Conservation (phyloP, 2,113 vertebrate species). For the Riparia riparia region DNA sequence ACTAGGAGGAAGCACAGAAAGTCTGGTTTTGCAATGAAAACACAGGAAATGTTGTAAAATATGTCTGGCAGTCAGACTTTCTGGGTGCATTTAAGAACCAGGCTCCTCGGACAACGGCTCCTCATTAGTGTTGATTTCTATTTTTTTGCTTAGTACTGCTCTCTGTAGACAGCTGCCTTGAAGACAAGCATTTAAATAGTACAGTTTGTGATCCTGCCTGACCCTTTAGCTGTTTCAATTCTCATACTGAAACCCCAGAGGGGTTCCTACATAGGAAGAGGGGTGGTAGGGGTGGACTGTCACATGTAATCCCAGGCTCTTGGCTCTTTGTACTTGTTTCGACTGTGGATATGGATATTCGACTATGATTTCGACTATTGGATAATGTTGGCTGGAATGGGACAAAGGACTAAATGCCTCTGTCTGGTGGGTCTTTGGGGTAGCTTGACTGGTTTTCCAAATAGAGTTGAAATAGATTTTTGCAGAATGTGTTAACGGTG, state of each 20-base stretch:
- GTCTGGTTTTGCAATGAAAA: not conserved
- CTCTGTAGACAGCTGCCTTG: not conserved
- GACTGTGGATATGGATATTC: too few species aligned
- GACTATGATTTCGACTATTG: too few species aligned
- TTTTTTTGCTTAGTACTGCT: not conserved
- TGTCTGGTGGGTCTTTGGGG: not conserved
- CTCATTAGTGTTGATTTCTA: fast-evolving
- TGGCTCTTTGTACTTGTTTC: not conserved
- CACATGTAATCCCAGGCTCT: not conserved
- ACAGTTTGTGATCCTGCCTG: not conserved
- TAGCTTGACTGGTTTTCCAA: not conserved
- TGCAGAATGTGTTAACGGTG: not conserved
- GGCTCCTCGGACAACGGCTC: not conserved
- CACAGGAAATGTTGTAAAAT: not conserved
- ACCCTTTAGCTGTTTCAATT: not conserved
- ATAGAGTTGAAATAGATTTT: not conserved
- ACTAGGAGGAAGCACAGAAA: not conserved
- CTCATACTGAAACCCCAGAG: not conserved
- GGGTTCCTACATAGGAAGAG: not conserved
- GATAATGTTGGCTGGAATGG: not conserved
- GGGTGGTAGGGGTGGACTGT: not conserved
- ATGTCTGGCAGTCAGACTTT: not conserved
- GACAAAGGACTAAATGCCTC: not conserved
- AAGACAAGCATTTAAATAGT: not conserved
- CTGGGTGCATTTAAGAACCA: not conserved